Conservation (phyloP, 2,888 invertebrate species). For the Leptinotarsa peninsularis region DNA sequence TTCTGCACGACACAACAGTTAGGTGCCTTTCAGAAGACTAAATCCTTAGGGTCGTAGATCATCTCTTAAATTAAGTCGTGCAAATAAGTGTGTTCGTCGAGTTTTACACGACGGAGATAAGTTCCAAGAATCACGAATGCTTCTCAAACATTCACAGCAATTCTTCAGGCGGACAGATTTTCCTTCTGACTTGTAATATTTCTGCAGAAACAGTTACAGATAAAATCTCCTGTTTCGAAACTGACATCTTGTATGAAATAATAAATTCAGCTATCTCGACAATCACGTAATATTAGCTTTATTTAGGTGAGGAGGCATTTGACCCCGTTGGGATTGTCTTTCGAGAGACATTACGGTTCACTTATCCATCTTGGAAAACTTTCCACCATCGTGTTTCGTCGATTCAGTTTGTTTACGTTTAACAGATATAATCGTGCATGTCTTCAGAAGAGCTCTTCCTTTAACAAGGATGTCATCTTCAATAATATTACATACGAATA, state of each 20-base stretch:
- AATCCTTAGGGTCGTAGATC: slow-evolving; percentile 9
- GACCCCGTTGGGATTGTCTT: slow-evolving; percentile 25
- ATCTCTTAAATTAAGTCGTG: slow-evolving; percentile 13
- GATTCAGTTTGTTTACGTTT: not conserved
- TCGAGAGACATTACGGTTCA: slow-evolving; percentile 18
- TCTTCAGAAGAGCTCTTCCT: no score
- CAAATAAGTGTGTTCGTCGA: slow-evolving; percentile 14
- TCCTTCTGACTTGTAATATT: slow-evolving; percentile 33
- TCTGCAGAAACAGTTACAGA: slow-evolving; percentile 35
- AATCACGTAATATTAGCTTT: slow-evolving; percentile 31
- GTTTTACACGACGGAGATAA: slow-evolving; percentile 20
- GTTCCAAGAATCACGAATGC: slow-evolving; percentile 26
- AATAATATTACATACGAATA: no score
- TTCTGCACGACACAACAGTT: slow-evolving; percentile 17
- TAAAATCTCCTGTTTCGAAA: slow-evolving; percentile 30
- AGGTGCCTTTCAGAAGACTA: not conserved
- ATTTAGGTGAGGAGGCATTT: slow-evolving; percentile 17
- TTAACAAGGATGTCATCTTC: no score
- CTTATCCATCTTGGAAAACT: slow-evolving; percentile 4
- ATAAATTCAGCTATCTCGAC: slow-evolving; percentile 37
- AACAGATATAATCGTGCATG: not conserved
- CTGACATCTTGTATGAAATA: slow-evolving; percentile 42
- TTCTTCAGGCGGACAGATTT: slow-evolving; percentile 24
- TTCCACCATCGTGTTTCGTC: not conserved
- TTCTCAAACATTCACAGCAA: slow-evolving; percentile 11